Evolutionary conservation across 2,113 vertebrate genomes (phyloP).

Genomic region (Illadopsis cleaveri): DNA sequence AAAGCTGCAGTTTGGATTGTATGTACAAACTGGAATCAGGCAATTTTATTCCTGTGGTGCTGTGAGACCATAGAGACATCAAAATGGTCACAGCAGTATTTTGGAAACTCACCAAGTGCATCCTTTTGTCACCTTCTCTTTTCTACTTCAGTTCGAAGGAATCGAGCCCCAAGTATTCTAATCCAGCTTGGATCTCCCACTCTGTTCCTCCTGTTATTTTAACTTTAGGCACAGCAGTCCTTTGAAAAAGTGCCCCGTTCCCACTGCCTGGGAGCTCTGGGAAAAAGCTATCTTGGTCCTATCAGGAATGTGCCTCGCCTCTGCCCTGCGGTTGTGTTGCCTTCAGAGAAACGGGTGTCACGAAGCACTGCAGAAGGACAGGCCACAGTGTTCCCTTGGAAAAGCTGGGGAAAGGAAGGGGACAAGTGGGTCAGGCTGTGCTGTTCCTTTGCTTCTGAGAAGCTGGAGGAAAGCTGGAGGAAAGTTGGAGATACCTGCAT

Average conservation of each 20-base stretch:
- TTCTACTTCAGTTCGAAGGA: not conserved
- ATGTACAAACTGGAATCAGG: not conserved
- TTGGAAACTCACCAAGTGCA: slow-evolving; percentile 19
- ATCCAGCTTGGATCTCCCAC: not conserved
- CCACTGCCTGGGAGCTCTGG: slow-evolving; percentile 66
- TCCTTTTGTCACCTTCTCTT: slow-evolving; percentile 35
- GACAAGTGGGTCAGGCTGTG: not conserved
- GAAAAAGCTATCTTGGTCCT: slow-evolving; percentile 72
- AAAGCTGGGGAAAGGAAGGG: not conserved
- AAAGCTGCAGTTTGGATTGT: not conserved
- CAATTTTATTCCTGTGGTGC: not conserved
- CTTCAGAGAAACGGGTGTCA: slow-evolving; percentile 20
- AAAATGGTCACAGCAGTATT: not conserved
- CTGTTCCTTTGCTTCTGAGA: not conserved
- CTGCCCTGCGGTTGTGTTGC: slow-evolving; percentile 51
- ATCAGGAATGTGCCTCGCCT: slow-evolving; percentile 61
- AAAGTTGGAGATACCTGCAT: not conserved
- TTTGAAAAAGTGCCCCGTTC: slow-evolving; percentile 56
- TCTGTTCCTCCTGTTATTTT: slow-evolving; percentile 59
- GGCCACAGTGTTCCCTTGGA: not conserved
- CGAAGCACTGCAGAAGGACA: not conserved
- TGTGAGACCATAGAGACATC: not conserved
- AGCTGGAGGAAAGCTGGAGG: not conserved
- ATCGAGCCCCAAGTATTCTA: not conserved
- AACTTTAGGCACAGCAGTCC: slow-evolving; percentile 54